Evolutionary conservation across 64 coral and sea anemone genomes (phyloP), one percentile per base, ranked within the genome.

Genomic region (Stylophora pistillata): DNA sequence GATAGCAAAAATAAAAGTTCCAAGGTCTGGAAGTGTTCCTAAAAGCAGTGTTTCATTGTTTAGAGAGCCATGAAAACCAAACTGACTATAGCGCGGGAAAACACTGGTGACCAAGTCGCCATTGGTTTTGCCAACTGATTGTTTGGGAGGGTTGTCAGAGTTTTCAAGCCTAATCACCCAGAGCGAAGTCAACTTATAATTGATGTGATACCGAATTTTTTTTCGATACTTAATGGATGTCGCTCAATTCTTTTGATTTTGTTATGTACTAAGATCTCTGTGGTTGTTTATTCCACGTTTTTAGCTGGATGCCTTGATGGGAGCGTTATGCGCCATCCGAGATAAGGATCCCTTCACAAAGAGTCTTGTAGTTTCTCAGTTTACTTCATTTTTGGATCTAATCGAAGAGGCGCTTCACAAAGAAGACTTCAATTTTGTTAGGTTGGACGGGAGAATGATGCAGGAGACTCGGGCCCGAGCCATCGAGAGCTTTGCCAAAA

Each of bases 331-430:
- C 29, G 91, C 91, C 55, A 88, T 96, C 13, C 87, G 87, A 33
- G 87, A 93, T 64, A 89, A 96, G 81, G 91, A 96, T 77, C 81
- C 88, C 13, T 93, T 82, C 0, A 87, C 58, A 0, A 96, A 96
- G 53, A 96, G 95, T 34, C 72, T 96, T 56, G 95, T 96, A 0
- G 95, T 96, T 27, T 96, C 95, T 2, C 95, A 96, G 72, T 96
- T 96, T 69, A 96, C 91, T 1, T 96, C 95, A 10, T 93, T 96
- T 52, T 85, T 96, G n/a, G 82, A 96, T 79, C 82, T 96, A 63
- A 60, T 96, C 23, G 95, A 93, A 15, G 66, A 82, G 9, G 81
- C 87, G 17, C 87, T 96, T 28, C 70, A 89, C 21, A 78, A 88
- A 30, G 68, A 86, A 47, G 87, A 84, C 4, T 93, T 96, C 52